Base-by-base conservation (phyloP, 2,888 invertebrate genomes). In the Callimorpha dominula region DNA sequence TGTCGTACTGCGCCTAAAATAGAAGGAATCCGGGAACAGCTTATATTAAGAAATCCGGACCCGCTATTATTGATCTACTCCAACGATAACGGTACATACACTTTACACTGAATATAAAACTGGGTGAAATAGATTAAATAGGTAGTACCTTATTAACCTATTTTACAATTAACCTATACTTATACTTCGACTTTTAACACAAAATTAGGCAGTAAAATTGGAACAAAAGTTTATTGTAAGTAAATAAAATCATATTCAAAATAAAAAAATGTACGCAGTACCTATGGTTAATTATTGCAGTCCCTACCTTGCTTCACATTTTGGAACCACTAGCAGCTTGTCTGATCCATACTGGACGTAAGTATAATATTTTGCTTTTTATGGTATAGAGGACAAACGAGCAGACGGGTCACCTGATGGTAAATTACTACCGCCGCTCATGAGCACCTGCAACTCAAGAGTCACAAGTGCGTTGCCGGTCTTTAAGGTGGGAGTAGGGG, bases 261-360 rank as follows among this genome's bases (percentile, higher is more conserved):
- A 15, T 46, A 11, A 31, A 15, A 73, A 46, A 70, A 81, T 80
- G 96, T 96, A 96, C 78, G 91, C 95, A 3, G 90, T 95, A 62
- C 93, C 95, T 0, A 90, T 95, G 91, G 89, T 95, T 68, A 94
- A 92, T 73, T 90, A 94, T 66, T 91, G 91, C 73, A 88, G 87
- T 40, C 93, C 95, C 0, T 95, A 95, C 74, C 77, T 92, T 63
- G 83, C 83, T 11, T 72, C 90, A 5, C 83, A 86, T 3, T 95
- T 90, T 74, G 89, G 87, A 43, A 78, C 89, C 9, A 65, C 87
- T 0, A 68, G 91, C 12, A 88, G 86, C 20, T 84, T 95, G 1
- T 71, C 90, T 4, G 94, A 94, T 49, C 88, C 93, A 0, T 95
- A 93, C 80, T 96, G 96, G 95, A 87, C 92, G 96, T 96, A 90